phyloP scores from a whole-genome alignment of 2,113 vertebrate species.

The Vicugna pacos region DNA sequence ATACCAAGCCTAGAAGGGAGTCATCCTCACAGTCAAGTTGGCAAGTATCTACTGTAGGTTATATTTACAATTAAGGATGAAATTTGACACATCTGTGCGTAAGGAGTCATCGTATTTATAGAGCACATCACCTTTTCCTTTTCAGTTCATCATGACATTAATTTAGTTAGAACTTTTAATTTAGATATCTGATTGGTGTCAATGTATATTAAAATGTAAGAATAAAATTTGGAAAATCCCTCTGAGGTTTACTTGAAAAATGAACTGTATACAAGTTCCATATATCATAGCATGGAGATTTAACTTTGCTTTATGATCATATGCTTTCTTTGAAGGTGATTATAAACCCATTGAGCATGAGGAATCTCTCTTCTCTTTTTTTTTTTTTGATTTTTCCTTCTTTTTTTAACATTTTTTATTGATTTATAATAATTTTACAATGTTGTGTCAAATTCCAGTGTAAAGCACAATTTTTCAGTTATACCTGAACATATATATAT shows the following conservation, averaged over 20 bases:
- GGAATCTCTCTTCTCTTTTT: background rate
- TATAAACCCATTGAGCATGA: background rate
- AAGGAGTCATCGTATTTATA: constrained; percentile 18
- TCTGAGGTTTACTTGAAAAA: constrained; percentile 18
- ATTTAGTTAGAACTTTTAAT: constrained; percentile 37
- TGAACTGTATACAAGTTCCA: background rate
- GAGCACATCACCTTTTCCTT: background rate
- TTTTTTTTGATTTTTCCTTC: no score
- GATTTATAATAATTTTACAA: no score
- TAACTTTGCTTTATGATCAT: background rate
- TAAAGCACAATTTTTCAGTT: no score
- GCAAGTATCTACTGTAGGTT: background rate
- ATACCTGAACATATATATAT: no score
- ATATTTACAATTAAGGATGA: background rate
- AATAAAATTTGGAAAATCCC: background rate
- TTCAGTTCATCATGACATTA: constrained; percentile 42
- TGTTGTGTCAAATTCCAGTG: no score
- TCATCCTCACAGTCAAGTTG: background rate
- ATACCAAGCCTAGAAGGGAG: background rate
- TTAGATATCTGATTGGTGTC: constrained; percentile 7
- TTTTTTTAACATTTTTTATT: no score
- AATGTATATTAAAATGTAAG: constrained; percentile 39
- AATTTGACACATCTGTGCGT: constrained; percentile 1
- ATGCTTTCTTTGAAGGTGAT: background rate
- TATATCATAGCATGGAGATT: background rate